Evolutionary conservation across 2,888 invertebrate species (phyloP).

Genomic region (Neoaliturus tenellus): DNA sequence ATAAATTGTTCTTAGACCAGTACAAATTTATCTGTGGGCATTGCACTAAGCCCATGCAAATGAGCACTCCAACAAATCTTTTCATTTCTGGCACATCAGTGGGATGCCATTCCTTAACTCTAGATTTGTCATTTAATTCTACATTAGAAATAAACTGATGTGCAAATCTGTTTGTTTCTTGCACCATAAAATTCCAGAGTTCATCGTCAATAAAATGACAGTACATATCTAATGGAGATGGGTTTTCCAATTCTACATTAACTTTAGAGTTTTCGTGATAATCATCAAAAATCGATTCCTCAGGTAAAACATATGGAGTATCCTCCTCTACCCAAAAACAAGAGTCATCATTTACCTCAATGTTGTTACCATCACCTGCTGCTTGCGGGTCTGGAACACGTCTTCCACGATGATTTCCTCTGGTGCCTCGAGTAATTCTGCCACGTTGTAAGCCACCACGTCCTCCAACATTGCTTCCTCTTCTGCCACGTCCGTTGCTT

Average conservation of each 20-base stretch:
- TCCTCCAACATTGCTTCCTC: too few species aligned
- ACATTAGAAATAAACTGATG: background rate
- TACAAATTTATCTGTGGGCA: background rate
- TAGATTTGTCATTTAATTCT: background rate
- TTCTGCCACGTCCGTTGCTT: too few species aligned
- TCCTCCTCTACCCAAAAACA: background rate
- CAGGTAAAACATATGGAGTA: background rate
- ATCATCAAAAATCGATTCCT: background rate
- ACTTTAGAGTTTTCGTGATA: background rate
- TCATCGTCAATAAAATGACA: constrained; percentile 4
- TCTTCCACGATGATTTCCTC: background rate
- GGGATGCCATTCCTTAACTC: background rate
- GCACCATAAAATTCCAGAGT: background rate
- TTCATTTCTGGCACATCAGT: too few species aligned
- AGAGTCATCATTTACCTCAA: too few species aligned
- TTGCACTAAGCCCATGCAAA: background rate
- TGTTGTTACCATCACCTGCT: too few species aligned
- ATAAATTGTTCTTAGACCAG: background rate
- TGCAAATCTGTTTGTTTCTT: background rate
- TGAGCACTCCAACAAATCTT: too few species aligned
- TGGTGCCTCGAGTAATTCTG: too few species aligned
- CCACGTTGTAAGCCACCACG: background rate
- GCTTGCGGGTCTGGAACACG: background rate
- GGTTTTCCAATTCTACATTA: background rate
- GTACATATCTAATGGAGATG: background rate